Base-by-base conservation (phyloP, 2,113 vertebrate genomes). In the Semnornis frantzii region DNA sequence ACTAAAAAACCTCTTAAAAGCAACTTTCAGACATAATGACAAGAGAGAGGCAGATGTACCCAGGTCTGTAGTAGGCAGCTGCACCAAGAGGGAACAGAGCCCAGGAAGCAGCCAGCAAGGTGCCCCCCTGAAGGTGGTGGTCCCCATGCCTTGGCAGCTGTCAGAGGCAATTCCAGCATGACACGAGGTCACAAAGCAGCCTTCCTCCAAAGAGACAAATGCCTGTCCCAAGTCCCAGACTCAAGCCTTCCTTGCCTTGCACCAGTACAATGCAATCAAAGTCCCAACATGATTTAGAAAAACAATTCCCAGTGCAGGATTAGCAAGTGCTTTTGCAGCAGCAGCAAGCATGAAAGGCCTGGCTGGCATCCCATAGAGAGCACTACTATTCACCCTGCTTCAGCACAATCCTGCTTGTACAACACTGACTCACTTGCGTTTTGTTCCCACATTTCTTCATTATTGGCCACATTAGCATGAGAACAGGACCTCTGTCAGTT, bases 241-340 rank as follows among this genome's bases (percentile, higher is more conserved):
- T 28, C 30, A 21, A 92, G n/a, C 10, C 21, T 76, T 78, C 34
- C 54, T 82, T 62, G 68, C n/a, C 69, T 75, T 83, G 39, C n/a
- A 33, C 75, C 71, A 52, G 18, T 59, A 94, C 88, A 95, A 94
- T 82, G 69, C 87, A 96, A 93, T 84, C 87, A 66, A 95, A 95
- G 85, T 92, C 66, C 70, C 70, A 64, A 89, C 5, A 1, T 87
- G 89, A 90, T 95, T 96, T 92, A 94, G 71, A 89, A 96, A 97
- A 96, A 95, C 95, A 96, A 92, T 95, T 95, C 87, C 79, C 73
- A 52, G 44, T 34, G 23, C 39, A 69, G 93, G 95, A 97, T 96
- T 96, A 96, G 55, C 57, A 33, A 89, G 69, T 0, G 24, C 31
- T 93, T 95, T 93, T 93, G 62, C 81, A 90, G 89, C 42, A 93